Evolutionary conservation across 92 coral and sea anemone species (phyloP), one percentile per base, ranked within the genome.

Genomic region (Montipora capitata): DNA sequence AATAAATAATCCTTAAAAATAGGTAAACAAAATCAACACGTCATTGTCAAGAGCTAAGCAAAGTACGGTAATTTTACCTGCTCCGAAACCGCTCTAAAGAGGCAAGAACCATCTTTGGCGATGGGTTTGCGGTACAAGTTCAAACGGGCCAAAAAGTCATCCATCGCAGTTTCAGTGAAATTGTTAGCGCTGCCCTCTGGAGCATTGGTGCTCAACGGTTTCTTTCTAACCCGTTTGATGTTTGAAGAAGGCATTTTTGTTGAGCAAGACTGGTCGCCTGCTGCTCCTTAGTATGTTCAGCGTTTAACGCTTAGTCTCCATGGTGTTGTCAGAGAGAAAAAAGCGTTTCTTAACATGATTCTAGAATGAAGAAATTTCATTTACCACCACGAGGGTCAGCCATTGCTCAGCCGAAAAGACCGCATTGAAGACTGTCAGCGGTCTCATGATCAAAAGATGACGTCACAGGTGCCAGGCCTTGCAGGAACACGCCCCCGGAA

Each of bases 1-100:
- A 79, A 65, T 17, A 62, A 44, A 11, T 20, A 11, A 65, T 10
- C 27, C 74, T 35, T 5, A 40, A 15, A 51, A 51, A 52, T 16
- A 15, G 15, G 40, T 18, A 2, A 52, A 51, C 49, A 40, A n/a
- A 42, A 42, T 42, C 10, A 66, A 63, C 56, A 61, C 52, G 35
- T 38, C 52, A 48, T 10, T 48, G 52, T 48, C 6, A 71, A 68
- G 38, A 8, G 35, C 54, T 13, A 7, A 40, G 13, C 17, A 7
- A n/a, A 42, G 20, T 12, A 7, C 35, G 6, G 76, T 41, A 6
- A 44, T 76, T 94, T 79, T 90, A 97, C 99, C 95, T 97, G 99
- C 84, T 97, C 99, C 62, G 99, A 94, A n/a, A 97, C 99, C 62
- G 99, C 99, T 89, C 99, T 94, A 80, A 97, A 97, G 75, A 97